Conservation (phyloP, 2,113 vertebrate species). For the Mirza zaza region DNA sequence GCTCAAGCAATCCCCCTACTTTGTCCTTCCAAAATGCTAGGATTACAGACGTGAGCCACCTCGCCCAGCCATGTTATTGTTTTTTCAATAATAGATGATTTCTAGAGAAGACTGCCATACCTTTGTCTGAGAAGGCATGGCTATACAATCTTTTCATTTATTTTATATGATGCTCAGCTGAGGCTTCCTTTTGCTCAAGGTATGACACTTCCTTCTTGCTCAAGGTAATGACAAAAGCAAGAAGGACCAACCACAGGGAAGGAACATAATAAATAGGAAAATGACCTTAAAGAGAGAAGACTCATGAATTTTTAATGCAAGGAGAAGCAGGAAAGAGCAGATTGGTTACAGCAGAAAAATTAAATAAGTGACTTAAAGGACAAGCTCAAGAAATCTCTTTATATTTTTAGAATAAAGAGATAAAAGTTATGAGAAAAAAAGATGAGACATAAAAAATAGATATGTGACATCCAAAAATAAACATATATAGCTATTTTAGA, state of each 20-base stretch:
- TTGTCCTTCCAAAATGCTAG: no score
- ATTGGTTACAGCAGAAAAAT: not conserved
- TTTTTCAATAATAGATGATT: not conserved
- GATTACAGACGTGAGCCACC: no score
- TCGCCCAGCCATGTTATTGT: no score
- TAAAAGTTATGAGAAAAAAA: constrained; percentile 47
- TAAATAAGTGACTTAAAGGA: not conserved
- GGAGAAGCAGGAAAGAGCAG: not conserved
- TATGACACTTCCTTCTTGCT: not conserved
- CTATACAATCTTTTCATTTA: not conserved
- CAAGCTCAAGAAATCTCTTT: not conserved
- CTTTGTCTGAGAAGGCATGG: not conserved
- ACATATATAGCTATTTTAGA: not conserved
- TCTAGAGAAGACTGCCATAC: not conserved
- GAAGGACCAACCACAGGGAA: not conserved
- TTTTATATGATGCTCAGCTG: not conserved
- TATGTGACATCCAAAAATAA: not conserved
- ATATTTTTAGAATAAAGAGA: not conserved
- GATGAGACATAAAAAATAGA: not conserved
- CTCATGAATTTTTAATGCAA: constrained; percentile 29
- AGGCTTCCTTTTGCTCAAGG: not conserved
- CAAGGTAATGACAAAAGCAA: not conserved
- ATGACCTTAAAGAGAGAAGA: not conserved
- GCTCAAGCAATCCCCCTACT: no score
- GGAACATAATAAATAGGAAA: not conserved